Conservation (phyloP, 2,113 vertebrate species). For the Arothron firmamentum region DNA sequence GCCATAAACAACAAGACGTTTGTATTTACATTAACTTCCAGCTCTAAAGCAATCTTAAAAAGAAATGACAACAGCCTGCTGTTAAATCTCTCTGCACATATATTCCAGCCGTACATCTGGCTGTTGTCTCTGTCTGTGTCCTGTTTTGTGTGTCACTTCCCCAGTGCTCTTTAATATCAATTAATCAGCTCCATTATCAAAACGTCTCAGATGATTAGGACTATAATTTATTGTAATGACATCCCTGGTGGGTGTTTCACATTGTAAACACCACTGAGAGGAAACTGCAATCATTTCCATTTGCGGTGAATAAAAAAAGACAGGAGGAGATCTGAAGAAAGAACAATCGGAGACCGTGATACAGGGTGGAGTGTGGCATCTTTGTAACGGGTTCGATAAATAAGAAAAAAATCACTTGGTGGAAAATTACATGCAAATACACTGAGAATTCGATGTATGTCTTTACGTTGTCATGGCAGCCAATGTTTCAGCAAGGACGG, state of each 20-base stretch:
- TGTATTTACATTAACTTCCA: too few species aligned
- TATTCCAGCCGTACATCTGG: neutral
- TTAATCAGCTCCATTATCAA: constrained; percentile 47
- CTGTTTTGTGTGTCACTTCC: constrained; percentile 13
- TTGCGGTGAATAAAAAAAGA: constrained; percentile 15
- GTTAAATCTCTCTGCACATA: neutral
- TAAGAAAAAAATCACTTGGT: constrained; percentile 46
- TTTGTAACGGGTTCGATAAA: constrained; percentile 39
- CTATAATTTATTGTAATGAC: constrained; percentile 42
- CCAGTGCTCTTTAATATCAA: constrained; percentile 23
- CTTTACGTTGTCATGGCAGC: constrained; percentile 4
- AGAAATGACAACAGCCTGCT: too few species aligned
- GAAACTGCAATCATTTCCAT: constrained; percentile 15
- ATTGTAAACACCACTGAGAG: constrained; percentile 24
- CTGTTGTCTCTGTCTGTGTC: constrained; percentile 1
- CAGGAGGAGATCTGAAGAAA: constrained; percentile 4
- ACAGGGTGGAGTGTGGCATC: constrained; percentile 12
- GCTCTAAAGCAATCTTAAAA: too few species aligned
- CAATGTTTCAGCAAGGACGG: neutral
- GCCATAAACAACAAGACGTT: too few species aligned
- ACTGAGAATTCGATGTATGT: constrained; percentile 16
- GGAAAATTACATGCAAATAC: constrained; percentile 50
- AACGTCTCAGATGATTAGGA: constrained; percentile 52
- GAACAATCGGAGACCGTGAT: constrained; percentile 14
- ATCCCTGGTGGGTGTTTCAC: constrained; percentile 42